Evolutionary conservation across 1,140 invertebrate genomes (phyloP), one percentile per base, ranked within the genome.

Genomic region (Ceratina japonica): DNA sequence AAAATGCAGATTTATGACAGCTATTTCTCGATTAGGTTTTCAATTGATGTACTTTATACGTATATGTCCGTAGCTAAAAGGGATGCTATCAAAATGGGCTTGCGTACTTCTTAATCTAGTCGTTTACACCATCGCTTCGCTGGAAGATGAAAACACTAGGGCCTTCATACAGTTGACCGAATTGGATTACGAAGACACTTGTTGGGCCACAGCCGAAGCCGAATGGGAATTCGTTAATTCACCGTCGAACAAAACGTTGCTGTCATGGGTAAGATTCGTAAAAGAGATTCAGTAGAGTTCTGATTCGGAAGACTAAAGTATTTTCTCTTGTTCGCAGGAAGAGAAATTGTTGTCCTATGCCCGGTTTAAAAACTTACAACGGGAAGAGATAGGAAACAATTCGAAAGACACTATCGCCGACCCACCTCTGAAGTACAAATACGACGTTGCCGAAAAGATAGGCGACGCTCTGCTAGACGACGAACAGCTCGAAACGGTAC

Each of bases 401-500:
- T 61, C 65, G 16, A 37, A 37, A 74, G 13, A 77, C 59, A 5
- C 75, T 68, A 64, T 54, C 27, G 31, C 79, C 0, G 20, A 71
- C 62, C 3, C 63, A 10, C 63, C 68, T 15, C 59, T 89, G 24
- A 54, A 37, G 44, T 90, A 91, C n/a, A 87, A 88, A 54, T 83
- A 87, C 37, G 75, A 85, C 13, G 61, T 89, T 18, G 79, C 94
- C 1, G 83, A 92, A 18, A 93, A 93, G 75, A 93, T 94, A 5
- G 94, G 94, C 3, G 94, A 95, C 72, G 90, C 92, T 3, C 72
- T 94, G 2, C 76, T 95, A 18, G 85, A 93, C 13, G 87, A 90
- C 7, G 89, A 93, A 51, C 92, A 94, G 78, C 94, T 92, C 91
- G 91, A 92, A 76, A 87, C 91, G 82, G 94, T 94, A 82, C 77